phyloP scores from a whole-genome alignment of 2,113 vertebrate genomes.

The Apeltes quadracus region DNA sequence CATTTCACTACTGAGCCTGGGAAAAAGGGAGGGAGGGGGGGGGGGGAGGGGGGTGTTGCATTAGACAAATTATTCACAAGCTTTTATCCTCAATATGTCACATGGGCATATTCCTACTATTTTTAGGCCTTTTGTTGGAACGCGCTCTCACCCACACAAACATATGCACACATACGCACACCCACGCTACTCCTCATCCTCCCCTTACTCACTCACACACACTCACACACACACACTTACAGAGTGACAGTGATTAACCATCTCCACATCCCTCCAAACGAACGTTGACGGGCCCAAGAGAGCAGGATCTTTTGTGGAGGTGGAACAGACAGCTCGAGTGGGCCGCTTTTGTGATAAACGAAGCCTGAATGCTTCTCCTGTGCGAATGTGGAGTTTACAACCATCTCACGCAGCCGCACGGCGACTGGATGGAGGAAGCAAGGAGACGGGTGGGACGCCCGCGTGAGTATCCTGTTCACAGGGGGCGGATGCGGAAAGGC shows the following conservation, averaged over 20 bases:
- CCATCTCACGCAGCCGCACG: conserved; percentile 39
- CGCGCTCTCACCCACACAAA: conserved; percentile 56
- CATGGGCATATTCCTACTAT: conserved; percentile 74
- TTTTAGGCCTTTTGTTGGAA: conserved; percentile 76
- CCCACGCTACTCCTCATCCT: conserved; percentile 15
- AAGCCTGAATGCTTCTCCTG: conserved; percentile 42
- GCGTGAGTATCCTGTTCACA: conserved; percentile 72
- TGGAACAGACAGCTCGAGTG: conserved; percentile 30
- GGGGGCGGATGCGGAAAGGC: conserved; percentile 22
- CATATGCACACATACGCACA: conserved; percentile 55
- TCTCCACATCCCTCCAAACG: conserved; percentile 54
- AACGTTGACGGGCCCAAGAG: conserved; percentile 40
- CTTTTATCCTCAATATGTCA: conserved; percentile 80
- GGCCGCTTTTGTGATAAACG: conserved; percentile 40
- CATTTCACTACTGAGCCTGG: conserved; percentile 53
- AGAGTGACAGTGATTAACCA: conserved; percentile 61
- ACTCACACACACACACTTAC: conserved; percentile 34
- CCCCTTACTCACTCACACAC: conserved; percentile 33
- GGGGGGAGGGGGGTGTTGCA: conserved; percentile 63
- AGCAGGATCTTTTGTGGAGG: conserved; percentile 18
- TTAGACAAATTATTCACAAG: conserved; percentile 79
- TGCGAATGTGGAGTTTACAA: conserved; percentile 43
- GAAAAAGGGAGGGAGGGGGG: no score
- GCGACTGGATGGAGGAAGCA: conserved; percentile 50
- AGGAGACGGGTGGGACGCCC: conserved; percentile 56